Evolutionary conservation across 2,888 invertebrate species (phyloP).

Genomic region (Drosophila kokeensis): DNA sequence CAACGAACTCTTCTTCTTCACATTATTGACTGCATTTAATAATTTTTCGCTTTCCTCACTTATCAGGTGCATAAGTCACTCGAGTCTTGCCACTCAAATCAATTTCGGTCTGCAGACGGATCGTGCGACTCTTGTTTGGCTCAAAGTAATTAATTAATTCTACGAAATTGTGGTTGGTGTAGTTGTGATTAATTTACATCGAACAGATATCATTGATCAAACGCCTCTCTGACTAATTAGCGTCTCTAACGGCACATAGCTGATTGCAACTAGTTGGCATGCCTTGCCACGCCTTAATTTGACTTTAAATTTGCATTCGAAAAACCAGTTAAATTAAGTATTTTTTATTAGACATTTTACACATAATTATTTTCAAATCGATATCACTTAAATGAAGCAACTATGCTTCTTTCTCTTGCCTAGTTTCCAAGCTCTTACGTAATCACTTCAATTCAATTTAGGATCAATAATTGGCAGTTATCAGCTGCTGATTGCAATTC

Average conservation of each 20-base stretch:
- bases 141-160: slow-evolving; percentile 38
- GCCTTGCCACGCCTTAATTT: not conserved
- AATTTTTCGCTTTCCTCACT: slow-evolving; percentile 17
- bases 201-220: slow-evolving; percentile 48
- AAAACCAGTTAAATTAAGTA: not conserved
- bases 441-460: slow-evolving; percentile 17
- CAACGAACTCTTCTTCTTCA: slow-evolving; percentile 46
- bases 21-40: slow-evolving; percentile 50
- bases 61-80: slow-evolving; percentile 36
- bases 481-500: slow-evolving; percentile 34
- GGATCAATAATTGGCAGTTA: slow-evolving; percentile 36
- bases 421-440: not conserved
- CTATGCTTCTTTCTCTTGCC: not conserved
- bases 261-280: slow-evolving; percentile 28
- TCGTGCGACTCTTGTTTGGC: slow-evolving; percentile 12
- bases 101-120: not conserved
- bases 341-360: not conserved
- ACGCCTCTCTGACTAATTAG: slow-evolving; percentile 46
- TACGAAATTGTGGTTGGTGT: not conserved
- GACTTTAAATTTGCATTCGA: not conserved
- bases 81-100: not conserved
- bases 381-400: not conserved
- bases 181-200: slow-evolving; percentile 29
- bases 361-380: not conserved
- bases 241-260: slow-evolving; percentile 21